Evolutionary conservation across 1,140 invertebrate genomes (phyloP), one percentile per base, ranked within the genome.

Genomic region (Gryon sp.): DNA sequence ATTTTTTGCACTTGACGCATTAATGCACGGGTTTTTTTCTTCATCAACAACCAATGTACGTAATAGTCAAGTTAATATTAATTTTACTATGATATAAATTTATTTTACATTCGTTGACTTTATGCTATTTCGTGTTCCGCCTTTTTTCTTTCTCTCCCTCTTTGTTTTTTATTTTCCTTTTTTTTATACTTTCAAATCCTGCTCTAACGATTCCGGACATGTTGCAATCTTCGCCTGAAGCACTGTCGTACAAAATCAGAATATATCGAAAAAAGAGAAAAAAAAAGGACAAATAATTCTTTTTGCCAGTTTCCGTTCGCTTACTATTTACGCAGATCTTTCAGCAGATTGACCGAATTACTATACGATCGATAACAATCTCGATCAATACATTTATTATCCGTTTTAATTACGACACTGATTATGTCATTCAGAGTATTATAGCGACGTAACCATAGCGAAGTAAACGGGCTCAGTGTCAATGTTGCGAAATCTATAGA

Each of bases 401-500:
- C 16, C 46, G 46, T n/a, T 62, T 72, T 72, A 77, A 72, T 77
- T 77, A 55, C 45, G 20, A 66, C 60, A 57, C 60, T 19, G 66
- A 66, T 77, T 70, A 72, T 72, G 52, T 72, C 66, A 66, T 19
- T 41, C 53, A 59, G 59, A 28, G 48, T 69, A 69, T 69, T 76
- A 70, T 65, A 40, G 55, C 65, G 43, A 41, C 36, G 65, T 72
- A 65, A 72, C 53, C 48, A 68, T 63, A 68, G 32, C 52, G 24
- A 46, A 50, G 70, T 68, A 75, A 78, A 74, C 60, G 74, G 59
- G 73, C 79, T 79, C 79, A 76, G 79, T 80, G 79, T 79, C 79
- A 74, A 70, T 62, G 73, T 81, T 81, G 68, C 78, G 80, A 76
- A 78, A 80, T 59, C 50, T 53, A 68, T 76, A 70, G 78, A 81